Base-by-base conservation (phyloP, 1,140 invertebrate genomes). In the Ceratosolen solmsi region DNA sequence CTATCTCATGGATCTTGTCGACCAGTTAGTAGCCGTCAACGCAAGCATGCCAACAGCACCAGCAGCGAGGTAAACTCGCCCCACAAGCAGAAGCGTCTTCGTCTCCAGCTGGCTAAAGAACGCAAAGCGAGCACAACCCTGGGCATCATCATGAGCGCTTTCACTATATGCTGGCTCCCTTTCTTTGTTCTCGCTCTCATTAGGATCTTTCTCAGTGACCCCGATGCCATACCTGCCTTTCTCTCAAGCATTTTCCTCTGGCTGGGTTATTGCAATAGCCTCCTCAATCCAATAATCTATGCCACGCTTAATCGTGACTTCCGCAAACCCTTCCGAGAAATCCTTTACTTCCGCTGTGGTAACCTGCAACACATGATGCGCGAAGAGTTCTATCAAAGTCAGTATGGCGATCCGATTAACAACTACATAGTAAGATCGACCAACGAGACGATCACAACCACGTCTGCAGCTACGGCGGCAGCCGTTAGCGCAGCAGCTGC, bases 141-240 rank as follows among this genome's bases (percentile, higher is more conserved):
- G 78, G 98, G 98, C 20, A 99, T 99, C 77, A 99, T 99, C 73
- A 98, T 98, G 96, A 98, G 96, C 81, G 97, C 98, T 1, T 99
- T 99, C 87, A 96, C 96, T 22, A 92, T 99, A 77, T 99, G 98
- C 89, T 99, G 98, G 98, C 92, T 99, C 49, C 98, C 98, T 2
- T 99, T 99, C 90, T 99, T 99, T 90, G 96, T 99, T 11, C 92
- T 98, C 49, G 97, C 98, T 1, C 91, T 98, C 15, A 94, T 98
- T 46, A 93, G 95, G 87, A 96, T 95, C n/a, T 98, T 98, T 87
- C 91, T 96, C 5, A 92, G 87, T 77, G 93, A 94, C 80, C 94
- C 92, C 68, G 91, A 94, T 60, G 91, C 93, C 77, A 95, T 95
- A 81, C 94, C 86, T 91, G 93, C 56, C 84, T 95, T 85, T 91